These are phyloP conservation scores for Drosophila pseudoananassae DNA, from an alignment of 1,140 invertebrate species.

Conservation along the genomic window DNA sequence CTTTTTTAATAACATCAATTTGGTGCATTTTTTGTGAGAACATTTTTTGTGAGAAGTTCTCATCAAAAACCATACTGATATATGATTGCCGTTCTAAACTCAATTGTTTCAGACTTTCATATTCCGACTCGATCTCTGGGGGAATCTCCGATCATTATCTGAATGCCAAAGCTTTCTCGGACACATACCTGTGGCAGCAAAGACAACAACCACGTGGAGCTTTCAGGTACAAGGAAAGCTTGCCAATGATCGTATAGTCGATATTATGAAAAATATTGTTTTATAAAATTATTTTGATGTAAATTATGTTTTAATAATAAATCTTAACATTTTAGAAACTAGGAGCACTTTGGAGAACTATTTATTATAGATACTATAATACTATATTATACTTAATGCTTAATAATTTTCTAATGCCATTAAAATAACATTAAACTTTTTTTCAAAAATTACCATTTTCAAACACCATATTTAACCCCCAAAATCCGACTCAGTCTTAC, in stretches of 20 bases:
- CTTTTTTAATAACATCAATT: neutral
- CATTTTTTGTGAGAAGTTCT: neutral
- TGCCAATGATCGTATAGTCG: neutral
- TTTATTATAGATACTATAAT: too few species aligned
- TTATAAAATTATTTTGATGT: neutral
- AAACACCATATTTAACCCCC: too few species aligned
- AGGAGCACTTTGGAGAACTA: too few species aligned
- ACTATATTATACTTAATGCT: too few species aligned
- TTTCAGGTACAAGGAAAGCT: constrained; percentile 4
- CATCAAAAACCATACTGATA: neutral
- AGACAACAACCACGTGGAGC: constrained; percentile 9
- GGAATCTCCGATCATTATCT: neutral
- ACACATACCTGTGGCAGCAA: neutral
- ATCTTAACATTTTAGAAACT: too few species aligned
- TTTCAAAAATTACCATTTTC: neutral
- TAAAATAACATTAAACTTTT: neutral
- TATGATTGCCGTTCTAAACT: neutral
- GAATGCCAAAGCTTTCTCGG: neutral
- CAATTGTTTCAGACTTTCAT: neutral
- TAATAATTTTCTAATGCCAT: too few species aligned
- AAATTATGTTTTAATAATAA: too few species aligned
- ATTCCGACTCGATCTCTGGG: neutral
- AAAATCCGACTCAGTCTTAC: constrained; percentile 70
- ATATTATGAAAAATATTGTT: neutral
- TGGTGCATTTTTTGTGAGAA: neutral